Evolutionary conservation across 1,140 invertebrate genomes (phyloP).

Genomic region (Streblospio benedicti): DNA sequence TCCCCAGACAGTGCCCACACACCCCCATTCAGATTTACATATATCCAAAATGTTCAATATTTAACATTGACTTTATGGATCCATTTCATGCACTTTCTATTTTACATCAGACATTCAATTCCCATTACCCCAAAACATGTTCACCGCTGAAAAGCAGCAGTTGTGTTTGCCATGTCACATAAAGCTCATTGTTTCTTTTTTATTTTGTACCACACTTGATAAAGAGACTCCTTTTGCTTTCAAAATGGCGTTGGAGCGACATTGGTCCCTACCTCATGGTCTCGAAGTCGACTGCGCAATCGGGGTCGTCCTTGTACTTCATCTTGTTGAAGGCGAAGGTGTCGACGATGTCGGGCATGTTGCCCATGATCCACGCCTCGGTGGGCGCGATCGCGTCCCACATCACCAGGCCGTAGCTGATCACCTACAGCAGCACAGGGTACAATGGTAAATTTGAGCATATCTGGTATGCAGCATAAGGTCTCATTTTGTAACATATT

Average conservation of each 20-base stretch:
- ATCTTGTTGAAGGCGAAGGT: conserved; percentile 43
- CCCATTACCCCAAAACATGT: no score
- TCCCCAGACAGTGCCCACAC: no score
- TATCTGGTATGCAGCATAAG: no score
- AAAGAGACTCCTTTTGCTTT: no score
- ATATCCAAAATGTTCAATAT: no score
- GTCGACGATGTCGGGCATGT: conserved; percentile 67
- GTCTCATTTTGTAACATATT: no score
- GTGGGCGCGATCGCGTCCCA: conserved; percentile 78
- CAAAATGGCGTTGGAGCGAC: background rate
- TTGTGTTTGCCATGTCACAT: background rate
- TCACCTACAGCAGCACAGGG: conserved; percentile 24
- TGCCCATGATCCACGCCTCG: conserved; percentile 72
- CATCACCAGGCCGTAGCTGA: conserved; percentile 58
- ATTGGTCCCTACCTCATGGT: conserved; percentile 76
- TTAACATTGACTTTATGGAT: no score
- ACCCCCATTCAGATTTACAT: no score
- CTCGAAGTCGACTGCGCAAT: conserved; percentile 73
- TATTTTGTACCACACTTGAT: background rate
- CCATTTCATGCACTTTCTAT: no score
- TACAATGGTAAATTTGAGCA: no score
- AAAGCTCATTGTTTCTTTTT: background rate
- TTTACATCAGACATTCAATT: no score
- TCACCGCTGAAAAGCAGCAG: background rate
- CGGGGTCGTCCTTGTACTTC: conserved; percentile 25